Percentiles rank a stretch among this genome's conserved stretches.
These are phyloP conservation scores for Drosophila mayaguana DNA, from an alignment of 2,888 invertebrate species.

Conservation along the genomic window DNA sequence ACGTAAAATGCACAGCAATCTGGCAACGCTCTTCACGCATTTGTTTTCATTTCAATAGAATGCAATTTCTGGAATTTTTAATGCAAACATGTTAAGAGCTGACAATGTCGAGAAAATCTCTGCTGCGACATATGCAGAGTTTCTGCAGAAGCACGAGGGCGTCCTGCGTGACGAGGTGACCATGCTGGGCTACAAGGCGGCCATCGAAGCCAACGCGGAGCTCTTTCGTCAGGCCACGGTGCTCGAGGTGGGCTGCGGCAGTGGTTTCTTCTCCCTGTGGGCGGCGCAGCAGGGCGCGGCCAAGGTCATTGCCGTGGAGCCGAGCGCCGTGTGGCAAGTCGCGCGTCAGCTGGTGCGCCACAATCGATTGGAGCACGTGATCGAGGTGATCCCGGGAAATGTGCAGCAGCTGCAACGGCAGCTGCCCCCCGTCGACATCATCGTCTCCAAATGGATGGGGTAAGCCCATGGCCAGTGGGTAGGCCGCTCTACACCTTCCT, in stretches of 20 bases:
- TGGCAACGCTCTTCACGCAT: constrained; percentile 4
- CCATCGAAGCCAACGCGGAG: constrained; percentile 31
- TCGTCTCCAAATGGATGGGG: constrained; percentile 64
- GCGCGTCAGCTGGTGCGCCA: constrained; percentile 38
- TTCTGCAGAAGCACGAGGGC: constrained; percentile 31
- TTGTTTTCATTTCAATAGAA: too few species aligned
- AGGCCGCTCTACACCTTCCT: too few species aligned
- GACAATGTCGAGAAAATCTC: constrained; percentile 4
- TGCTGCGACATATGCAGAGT: constrained; percentile 18
- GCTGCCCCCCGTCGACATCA: constrained; percentile 49
- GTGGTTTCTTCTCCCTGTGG: constrained; percentile 48
- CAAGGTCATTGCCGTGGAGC: constrained; percentile 43
- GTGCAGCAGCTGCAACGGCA: constrained; percentile 35
- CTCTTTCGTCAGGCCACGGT: constrained; percentile 42
- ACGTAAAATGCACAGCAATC: background rate
- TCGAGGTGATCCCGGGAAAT: constrained; percentile 44
- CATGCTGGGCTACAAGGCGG: constrained; percentile 36
- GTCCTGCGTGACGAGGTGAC: constrained; percentile 34
- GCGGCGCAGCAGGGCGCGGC: constrained; percentile 49
- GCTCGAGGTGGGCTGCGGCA: constrained; percentile 56
- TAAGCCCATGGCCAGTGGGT: constrained; percentile 19
- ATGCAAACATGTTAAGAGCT: background rate
- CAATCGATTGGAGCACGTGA: constrained; percentile 38
- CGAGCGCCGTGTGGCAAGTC: constrained; percentile 32
- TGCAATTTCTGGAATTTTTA: background rate